Percentiles rank a stretch among this genome's conserved stretches.
These are phyloP conservation scores for Watsonalla binaria DNA, from an alignment of 2,888 invertebrate genomes.

Conservation along the genomic window DNA sequence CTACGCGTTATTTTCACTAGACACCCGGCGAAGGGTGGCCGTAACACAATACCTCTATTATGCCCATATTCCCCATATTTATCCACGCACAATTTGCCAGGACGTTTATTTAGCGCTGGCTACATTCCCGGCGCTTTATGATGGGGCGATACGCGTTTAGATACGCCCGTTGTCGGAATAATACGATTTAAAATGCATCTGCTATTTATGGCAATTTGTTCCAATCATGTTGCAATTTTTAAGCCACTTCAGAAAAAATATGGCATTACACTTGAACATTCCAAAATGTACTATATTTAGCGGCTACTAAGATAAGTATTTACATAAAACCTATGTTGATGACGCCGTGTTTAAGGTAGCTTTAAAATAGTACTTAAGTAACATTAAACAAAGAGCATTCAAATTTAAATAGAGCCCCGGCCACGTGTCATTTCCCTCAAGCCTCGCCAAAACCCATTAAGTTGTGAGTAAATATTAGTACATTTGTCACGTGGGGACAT, in stretches of 20 bases:
- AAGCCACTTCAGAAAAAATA: background rate
- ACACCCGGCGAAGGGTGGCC: constrained; percentile 27
- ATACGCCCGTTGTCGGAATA: constrained; percentile 27
- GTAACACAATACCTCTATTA: constrained; percentile 73
- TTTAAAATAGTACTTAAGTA: too few relatives aligned
- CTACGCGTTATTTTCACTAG: constrained; percentile 28
- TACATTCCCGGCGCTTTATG: constrained; percentile 45
- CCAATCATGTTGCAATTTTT: background rate
- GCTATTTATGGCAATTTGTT: constrained; percentile 2
- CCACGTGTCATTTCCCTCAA: background rate
- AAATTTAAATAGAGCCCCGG: background rate
- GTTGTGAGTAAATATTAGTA: constrained; percentile 45
- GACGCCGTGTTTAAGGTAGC: too few relatives aligned
- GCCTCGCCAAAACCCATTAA: constrained; percentile 46
- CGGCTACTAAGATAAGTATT: too few relatives aligned
- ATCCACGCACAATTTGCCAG: constrained; percentile 75
- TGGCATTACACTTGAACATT: background rate
- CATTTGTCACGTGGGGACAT: constrained; percentile 23
- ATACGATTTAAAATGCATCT: constrained; percentile 41
- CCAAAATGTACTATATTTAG: too few relatives aligned
- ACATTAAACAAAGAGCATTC: background rate
- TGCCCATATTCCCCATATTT: constrained; percentile 66
- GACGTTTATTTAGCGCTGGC: constrained; percentile 69
- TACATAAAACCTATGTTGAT: too few relatives aligned
- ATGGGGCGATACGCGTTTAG: constrained; percentile 17